phyloP scores from a whole-genome alignment of 2,888 invertebrate genomes.

The Mayetiola destructor region DNA sequence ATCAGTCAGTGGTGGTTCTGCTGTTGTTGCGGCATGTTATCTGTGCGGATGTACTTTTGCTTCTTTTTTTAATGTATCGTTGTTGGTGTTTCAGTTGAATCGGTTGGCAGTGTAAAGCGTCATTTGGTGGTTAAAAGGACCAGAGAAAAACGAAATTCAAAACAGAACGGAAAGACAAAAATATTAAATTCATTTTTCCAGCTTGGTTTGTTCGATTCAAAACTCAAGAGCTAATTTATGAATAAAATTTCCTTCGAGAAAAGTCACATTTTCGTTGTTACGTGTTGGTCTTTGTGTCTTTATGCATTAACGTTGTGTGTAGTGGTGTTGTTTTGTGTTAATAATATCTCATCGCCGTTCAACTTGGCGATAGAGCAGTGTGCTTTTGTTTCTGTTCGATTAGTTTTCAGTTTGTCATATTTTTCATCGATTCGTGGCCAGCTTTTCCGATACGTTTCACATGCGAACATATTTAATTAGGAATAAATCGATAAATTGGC shows the following conservation, averaged over 20 bases:
- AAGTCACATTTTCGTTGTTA: neutral
- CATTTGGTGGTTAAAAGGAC: neutral
- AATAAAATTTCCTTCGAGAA: neutral
- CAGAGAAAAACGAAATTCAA: too few species aligned
- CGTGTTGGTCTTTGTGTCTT: neutral
- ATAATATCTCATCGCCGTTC: constrained; percentile 8
- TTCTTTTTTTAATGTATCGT: constrained; percentile 4
- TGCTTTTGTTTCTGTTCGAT: neutral
- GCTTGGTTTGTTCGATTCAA: neutral
- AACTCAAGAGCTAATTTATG: too few species aligned
- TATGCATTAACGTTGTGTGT: neutral
- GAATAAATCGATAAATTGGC: constrained; percentile 12
- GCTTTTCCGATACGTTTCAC: constrained; percentile 7
- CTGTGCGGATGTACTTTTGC: too few species aligned
- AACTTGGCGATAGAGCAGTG: neutral
- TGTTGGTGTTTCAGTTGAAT: neutral
- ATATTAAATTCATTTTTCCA: too few species aligned
- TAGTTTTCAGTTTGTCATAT: neutral
- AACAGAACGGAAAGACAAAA: too few species aligned
- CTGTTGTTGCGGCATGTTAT: neutral
- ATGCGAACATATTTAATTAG: constrained; percentile 8
- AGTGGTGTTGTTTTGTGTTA: neutral
- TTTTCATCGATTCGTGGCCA: too few species aligned
- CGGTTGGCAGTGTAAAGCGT: constrained; percentile 2
- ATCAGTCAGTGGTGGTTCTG: too few species aligned